Conservation (phyloP, 2,888 invertebrate genomes). For the Elgonia sp. region DNA sequence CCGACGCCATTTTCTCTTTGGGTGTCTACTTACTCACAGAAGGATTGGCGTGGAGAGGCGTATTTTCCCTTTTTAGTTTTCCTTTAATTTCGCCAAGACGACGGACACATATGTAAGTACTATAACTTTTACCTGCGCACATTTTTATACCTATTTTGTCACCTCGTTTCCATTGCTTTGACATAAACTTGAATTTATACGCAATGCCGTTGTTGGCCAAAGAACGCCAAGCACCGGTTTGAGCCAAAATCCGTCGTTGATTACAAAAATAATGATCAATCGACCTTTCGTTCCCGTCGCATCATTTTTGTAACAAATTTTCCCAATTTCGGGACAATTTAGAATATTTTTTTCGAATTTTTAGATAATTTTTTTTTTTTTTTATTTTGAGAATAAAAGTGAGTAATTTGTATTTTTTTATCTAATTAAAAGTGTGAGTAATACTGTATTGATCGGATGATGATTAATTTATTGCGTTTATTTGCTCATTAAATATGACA, state of each 20-base stretch:
- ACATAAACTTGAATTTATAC: not conserved
- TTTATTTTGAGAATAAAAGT: too few relatives aligned
- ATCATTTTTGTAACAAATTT: too few relatives aligned
- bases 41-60: slow-evolving; percentile 70
- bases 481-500: slow-evolving; percentile 53
- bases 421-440: too few relatives aligned
- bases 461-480: not conserved
- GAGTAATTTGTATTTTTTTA: too few relatives aligned
- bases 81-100: slow-evolving; percentile 76
- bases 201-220: slow-evolving; percentile 10
- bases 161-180: not conserved
- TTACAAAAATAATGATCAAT: too few relatives aligned
- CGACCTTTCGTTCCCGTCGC: too few relatives aligned
- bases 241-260: slow-evolving; percentile 24
- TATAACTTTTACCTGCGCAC: not conserved
- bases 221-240: slow-evolving; percentile 72
- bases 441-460: too few relatives aligned
- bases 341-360: too few relatives aligned
- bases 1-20: slow-evolving; percentile 72
- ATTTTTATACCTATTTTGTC: not conserved
- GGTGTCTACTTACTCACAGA: slow-evolving; percentile 65
- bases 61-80: slow-evolving; percentile 75
- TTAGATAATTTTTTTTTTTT: too few relatives aligned
- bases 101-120: slow-evolving; percentile 75
- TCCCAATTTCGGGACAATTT: too few relatives aligned